phyloP scores from a whole-genome alignment of 2,888 invertebrate genomes.

The Oligia strigilis region DNA sequence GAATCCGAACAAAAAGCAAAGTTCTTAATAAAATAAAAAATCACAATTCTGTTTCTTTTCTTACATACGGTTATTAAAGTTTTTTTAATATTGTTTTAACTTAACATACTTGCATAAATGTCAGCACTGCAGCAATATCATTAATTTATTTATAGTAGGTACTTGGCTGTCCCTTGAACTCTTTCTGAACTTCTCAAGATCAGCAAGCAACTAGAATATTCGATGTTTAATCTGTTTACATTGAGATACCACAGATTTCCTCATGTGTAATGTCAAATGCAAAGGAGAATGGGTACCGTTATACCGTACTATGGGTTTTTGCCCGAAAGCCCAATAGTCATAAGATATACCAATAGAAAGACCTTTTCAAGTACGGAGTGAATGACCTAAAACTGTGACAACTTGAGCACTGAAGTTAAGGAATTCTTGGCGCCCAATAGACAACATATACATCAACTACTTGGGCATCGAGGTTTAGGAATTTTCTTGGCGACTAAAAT shows the following conservation, averaged over 20 bases:
- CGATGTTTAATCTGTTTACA: constrained; percentile 29
- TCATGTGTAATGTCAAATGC: constrained; percentile 17
- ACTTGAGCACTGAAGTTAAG: too few species aligned
- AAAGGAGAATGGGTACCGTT: neutral
- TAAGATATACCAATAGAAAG: too few species aligned
- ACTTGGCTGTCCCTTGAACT: constrained; percentile 33
- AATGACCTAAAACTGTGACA: too few species aligned
- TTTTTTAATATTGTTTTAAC: constrained; percentile 9
- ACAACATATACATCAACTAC: too few species aligned
- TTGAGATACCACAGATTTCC: constrained; percentile 19
- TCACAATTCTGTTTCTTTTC: neutral
- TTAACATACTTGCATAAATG: constrained; percentile 5
- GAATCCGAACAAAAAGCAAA: neutral
- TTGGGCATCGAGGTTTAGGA: too few species aligned
- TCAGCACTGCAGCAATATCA: neutral
- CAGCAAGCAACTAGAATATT: constrained; percentile 33
- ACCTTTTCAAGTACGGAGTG: too few species aligned
- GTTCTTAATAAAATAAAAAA: neutral
- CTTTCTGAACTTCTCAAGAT: constrained; percentile 48
- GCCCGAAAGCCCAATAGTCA: too few species aligned
- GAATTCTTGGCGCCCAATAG: too few species aligned
- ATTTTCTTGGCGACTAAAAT: too few species aligned
- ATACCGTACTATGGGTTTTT: too few species aligned
- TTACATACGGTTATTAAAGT: too few species aligned
- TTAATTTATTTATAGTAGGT: constrained; percentile 9